A percentile compares a stretch with the other conserved stretches of the same genome.
Conservation (phyloP, 2,888 invertebrate genomes). For the Watsonalla binaria region DNA sequence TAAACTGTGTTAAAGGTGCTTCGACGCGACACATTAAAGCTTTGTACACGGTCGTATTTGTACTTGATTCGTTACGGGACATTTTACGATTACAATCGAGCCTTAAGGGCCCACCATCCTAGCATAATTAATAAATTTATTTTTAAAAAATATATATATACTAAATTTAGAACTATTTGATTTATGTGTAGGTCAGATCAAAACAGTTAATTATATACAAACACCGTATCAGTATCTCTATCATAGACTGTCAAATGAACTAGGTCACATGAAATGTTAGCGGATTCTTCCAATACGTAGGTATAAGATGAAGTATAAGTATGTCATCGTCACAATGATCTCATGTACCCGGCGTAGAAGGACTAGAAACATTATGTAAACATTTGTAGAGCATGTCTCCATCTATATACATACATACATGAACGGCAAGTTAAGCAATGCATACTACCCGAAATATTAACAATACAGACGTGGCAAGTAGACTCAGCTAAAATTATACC, state of each 20-base stretch:
- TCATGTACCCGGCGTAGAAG: conserved; percentile 32
- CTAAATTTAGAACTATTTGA: too few species aligned
- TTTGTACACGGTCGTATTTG: conserved; percentile 61
- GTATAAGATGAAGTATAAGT: not conserved
- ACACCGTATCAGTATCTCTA: not conserved
- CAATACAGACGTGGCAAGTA: not conserved
- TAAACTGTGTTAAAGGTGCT: conserved; percentile 64
- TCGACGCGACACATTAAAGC: conserved; percentile 45
- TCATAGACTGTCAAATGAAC: not conserved
- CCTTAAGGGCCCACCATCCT: conserved; percentile 10
- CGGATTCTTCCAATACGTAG: not conserved
- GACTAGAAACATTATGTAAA: conserved; percentile 41
- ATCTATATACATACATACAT: not conserved
- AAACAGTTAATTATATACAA: not conserved
- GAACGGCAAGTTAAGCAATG: not conserved
- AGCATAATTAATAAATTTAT: not conserved
- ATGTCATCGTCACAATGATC: conserved; percentile 27
- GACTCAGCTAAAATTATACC: too few species aligned
- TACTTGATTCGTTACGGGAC: conserved; percentile 60
- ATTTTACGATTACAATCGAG: conserved; percentile 53
- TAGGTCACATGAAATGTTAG: not conserved
- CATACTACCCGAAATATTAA: not conserved
- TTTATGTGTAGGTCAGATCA: too few species aligned
- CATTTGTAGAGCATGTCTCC: conserved; percentile 18
- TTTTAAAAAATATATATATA: too few species aligned